Conservation (phyloP, 1,140 invertebrate genomes). For the Bradysia coprophila region DNA sequence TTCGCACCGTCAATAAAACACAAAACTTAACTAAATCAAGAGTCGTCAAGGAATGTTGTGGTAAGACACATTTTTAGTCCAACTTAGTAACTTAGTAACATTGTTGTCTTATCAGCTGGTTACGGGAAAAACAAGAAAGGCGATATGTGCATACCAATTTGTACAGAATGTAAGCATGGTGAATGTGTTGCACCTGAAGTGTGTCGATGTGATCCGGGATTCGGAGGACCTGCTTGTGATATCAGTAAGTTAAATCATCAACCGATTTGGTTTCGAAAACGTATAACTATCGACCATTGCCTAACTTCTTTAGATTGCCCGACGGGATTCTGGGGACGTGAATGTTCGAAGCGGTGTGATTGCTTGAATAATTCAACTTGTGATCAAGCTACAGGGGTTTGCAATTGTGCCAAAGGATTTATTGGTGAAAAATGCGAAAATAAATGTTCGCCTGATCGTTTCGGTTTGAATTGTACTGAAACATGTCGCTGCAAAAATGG, state of each 20-base stretch:
- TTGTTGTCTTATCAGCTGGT: slow-evolving; percentile 27
- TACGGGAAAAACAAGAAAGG: slow-evolving; percentile 42
- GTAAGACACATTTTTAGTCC: slow-evolving; percentile 20
- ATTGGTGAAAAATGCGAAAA: slow-evolving; percentile 49
- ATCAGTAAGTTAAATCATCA: slow-evolving; percentile 50
- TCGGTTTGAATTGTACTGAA: slow-evolving; percentile 66
- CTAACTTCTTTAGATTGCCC: slow-evolving; percentile 71
- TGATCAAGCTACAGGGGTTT: slow-evolving; percentile 52
- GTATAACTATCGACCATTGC: no score
- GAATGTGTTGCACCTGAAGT: slow-evolving; percentile 65
- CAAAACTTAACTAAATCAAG: slow-evolving; percentile 49
- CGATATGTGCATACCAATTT: slow-evolving; percentile 56
- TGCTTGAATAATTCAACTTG: slow-evolving; percentile 58
- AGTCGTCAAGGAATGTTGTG: slow-evolving; percentile 67
- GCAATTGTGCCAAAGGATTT: slow-evolving; percentile 51
- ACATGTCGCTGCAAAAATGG: slow-evolving; percentile 63
- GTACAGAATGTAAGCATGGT: slow-evolving; percentile 66
- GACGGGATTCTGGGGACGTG: slow-evolving; percentile 44
- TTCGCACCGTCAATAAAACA: slow-evolving; percentile 48
- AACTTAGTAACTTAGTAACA: neutral
- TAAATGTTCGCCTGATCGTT: slow-evolving; percentile 45
- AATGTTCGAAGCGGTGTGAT: slow-evolving; percentile 47
- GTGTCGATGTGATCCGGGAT: slow-evolving; percentile 73
- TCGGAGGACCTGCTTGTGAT: slow-evolving; percentile 71
- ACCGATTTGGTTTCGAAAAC: no score